phyloP scores from a whole-genome alignment of 2,113 vertebrate genomes.

The Otocyon megalotis region DNA sequence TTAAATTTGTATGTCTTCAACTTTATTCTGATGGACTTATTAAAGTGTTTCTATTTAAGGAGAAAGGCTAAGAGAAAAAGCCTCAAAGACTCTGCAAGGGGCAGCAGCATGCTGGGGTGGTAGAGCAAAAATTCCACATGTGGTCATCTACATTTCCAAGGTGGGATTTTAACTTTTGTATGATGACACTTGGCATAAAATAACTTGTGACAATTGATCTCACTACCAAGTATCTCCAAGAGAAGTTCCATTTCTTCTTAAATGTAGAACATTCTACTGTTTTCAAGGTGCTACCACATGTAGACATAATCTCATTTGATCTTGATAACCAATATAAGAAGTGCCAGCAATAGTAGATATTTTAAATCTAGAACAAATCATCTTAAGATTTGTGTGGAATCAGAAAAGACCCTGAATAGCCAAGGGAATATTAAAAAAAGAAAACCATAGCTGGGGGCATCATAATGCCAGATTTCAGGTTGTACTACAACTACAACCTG shows the following conservation, averaged over 20 bases:
- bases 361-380: not conserved
- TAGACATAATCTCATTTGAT: not conserved
- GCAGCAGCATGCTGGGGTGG: not conserved
- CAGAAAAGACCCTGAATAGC: no score
- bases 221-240: not conserved
- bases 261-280: not conserved
- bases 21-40: not conserved
- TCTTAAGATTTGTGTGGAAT: no score
- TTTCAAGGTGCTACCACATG: not conserved
- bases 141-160: not conserved
- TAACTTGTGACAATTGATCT: not conserved
- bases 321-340: not conserved
- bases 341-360: not conserved
- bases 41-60: not conserved
- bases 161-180: not conserved
- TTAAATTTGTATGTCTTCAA: not conserved
- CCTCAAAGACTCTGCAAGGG: not conserved
- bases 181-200: not conserved
- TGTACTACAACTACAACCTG: no score
- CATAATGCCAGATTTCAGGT: no score
- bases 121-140: not conserved
- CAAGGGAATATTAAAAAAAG: no score
- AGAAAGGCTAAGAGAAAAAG: not conserved
- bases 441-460: no score
- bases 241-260: not conserved